These are phyloP conservation scores for Cyphomyrus plagiostoma DNA, from an alignment of 2,113 vertebrate species.

Conservation along the genomic window DNA sequence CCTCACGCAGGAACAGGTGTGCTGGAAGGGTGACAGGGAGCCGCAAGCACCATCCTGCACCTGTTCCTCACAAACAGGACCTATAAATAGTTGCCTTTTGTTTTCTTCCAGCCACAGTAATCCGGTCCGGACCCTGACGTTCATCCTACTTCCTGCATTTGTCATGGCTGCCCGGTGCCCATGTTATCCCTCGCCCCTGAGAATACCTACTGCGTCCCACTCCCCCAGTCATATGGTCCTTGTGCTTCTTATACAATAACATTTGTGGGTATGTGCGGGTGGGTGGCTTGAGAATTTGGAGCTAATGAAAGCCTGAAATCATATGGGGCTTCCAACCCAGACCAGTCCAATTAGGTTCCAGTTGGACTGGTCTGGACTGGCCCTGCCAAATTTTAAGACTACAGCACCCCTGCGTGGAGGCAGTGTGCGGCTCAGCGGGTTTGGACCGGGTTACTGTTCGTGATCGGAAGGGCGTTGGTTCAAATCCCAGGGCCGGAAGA, in stretches of 20 bases:
- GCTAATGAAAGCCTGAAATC: neutral
- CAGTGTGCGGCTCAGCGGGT: neutral
- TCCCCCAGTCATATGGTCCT: neutral
- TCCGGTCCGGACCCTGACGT: neutral
- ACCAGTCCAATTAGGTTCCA: neutral
- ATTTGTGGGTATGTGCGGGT: neutral
- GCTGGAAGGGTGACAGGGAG: neutral
- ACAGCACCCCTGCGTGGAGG: neutral
- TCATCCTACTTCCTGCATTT: neutral
- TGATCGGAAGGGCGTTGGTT: neutral
- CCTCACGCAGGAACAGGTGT: neutral
- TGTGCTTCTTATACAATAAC: neutral
- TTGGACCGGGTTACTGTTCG: neutral
- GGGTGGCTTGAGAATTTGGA: neutral
- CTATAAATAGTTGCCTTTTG: conserved; percentile 5
- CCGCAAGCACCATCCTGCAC: neutral
- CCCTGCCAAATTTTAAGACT: too few species aligned
- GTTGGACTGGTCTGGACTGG: too few species aligned
- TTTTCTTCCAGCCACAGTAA: neutral
- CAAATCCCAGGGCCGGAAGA: neutral
- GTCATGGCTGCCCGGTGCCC: neutral
- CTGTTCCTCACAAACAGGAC: neutral
- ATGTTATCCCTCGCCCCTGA: neutral
- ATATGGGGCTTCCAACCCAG: neutral
- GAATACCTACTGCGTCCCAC: neutral